Base-by-base conservation (phyloP, 2,797 vertebrate genomes). In the Parotocinclus haroldoi region DNA sequence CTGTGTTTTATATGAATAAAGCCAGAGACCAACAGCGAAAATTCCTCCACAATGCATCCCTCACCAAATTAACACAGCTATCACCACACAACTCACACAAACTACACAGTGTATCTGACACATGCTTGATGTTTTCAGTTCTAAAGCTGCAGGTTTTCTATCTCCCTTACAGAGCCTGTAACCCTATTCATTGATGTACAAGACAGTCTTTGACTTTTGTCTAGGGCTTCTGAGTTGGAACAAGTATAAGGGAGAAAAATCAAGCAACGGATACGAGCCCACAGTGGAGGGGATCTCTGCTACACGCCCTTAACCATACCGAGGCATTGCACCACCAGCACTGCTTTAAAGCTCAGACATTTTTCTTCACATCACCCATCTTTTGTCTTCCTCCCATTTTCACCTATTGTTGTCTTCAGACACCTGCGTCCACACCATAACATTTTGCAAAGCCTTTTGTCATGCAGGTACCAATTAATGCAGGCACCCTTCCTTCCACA, bases 401-500 rank as follows among this genome's bases (percentile, higher is more conserved):
- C 52, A 18, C 51, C 67, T 51, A 37, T 51, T 70, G 52, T 58
- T 65, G 50, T 53, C 27, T 65, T 71, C 54, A 83, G 79, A 80
- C 84, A 85, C 80, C 81, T 85, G 80, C 76, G 71, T 85, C 84
- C 74, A 80, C 75, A 84, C 76, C 64, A 80, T 40, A 70, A 63
- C 58, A 40, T 77, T 79, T 71, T 66, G 64, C 70, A 78, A 84
- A 81, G 77, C 69, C 77, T 71, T 76, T 73, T 66, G 56, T 72
- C 63, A 77, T 73, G 44, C 73, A 82, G 78, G 78, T 81, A 82
- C 71, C 78, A 85, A 84, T 83, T 79, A 77, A 69, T 59, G 44
- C 66, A 27, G 11, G 17, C 12, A 53, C 19, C 12, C 51, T 11
- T 11, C 51, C 19, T n/a, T 42, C 61, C 49, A 51, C 51, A 44